A percentile compares a stretch with the other conserved stretches of the same genome.
Evolutionary conservation across 2,113 vertebrate genomes (phyloP).

Genomic region (Mystacornis crossleyi): DNA sequence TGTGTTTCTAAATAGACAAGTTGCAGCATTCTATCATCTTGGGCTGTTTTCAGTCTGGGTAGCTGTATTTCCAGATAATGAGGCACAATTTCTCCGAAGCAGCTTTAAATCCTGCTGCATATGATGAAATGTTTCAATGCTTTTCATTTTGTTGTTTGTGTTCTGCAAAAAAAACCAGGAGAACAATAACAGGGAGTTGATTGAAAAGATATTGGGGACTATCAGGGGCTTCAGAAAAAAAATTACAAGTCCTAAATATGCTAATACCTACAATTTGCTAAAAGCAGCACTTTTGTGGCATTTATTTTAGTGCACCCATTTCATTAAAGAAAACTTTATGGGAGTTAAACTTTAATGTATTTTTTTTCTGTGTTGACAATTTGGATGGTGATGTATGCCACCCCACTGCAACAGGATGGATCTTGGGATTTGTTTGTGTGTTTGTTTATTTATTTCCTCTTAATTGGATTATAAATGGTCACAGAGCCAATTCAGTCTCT

Average conservation of each 20-base stretch:
- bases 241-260: background rate
- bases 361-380: background rate
- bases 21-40: slow-evolving; percentile 22
- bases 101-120: slow-evolving; percentile 30
- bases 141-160: slow-evolving; percentile 45
- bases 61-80: slow-evolving; percentile 50
- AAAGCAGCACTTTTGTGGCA: background rate
- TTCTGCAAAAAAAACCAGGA: background rate
- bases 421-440: slow-evolving; percentile 1
- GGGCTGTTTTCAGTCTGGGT: background rate
- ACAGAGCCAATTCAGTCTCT: background rate
- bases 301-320: background rate
- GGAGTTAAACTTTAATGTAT: background rate
- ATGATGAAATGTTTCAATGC: background rate
- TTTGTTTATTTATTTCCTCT: slow-evolving; percentile 48
- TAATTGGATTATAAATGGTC: slow-evolving; percentile 58
- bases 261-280: background rate
- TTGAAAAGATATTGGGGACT: background rate
- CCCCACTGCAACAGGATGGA: no score
- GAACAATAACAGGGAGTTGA: background rate
- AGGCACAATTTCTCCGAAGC: slow-evolving; percentile 38
- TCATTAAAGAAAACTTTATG: slow-evolving; percentile 29
- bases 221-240: background rate
- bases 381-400: no score
- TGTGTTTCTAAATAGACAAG: slow-evolving; percentile 15